Percentiles rank a stretch among this genome's conserved stretches.
Conservation (phyloP, 2,797 vertebrate genomes). For the Schizothorax lantsangensis region DNA sequence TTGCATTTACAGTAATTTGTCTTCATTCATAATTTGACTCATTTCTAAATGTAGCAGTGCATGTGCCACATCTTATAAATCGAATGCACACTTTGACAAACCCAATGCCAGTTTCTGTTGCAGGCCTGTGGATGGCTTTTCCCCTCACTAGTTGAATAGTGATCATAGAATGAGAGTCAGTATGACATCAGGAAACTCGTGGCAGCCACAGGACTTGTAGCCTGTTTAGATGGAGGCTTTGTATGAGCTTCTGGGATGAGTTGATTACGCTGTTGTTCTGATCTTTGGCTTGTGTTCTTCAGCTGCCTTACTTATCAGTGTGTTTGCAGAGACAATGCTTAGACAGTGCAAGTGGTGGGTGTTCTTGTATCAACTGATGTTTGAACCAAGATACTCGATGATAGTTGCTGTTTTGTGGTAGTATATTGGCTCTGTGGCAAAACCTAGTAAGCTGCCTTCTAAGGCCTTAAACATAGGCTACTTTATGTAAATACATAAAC, state of each 20-base stretch:
- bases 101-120: not conserved
- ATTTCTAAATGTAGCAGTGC: not conserved
- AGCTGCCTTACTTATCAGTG: conserved; percentile 49
- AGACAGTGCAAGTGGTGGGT: conserved; percentile 27
- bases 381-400: not conserved
- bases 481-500: not conserved
- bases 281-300: conserved; percentile 32
- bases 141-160: not conserved
- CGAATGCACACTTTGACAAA: not conserved
- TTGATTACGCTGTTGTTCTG: conserved; percentile 26
- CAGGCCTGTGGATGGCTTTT: conserved; percentile 10
- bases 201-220: conserved; percentile 11
- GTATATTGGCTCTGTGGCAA: not conserved
- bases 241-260: conserved; percentile 18
- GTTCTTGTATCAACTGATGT: conserved; percentile 26
- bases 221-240: conserved; percentile 21
- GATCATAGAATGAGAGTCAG: not conserved
- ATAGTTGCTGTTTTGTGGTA: not conserved
- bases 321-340: conserved; percentile 48
- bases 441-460: not conserved
- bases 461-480: not conserved
- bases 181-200: conserved; percentile 43
- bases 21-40: not conserved
- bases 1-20: not conserved
- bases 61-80: not conserved